Evolutionary conservation across 2,113 vertebrate species (phyloP).

Genomic region (Limnothrissa miodon): DNA sequence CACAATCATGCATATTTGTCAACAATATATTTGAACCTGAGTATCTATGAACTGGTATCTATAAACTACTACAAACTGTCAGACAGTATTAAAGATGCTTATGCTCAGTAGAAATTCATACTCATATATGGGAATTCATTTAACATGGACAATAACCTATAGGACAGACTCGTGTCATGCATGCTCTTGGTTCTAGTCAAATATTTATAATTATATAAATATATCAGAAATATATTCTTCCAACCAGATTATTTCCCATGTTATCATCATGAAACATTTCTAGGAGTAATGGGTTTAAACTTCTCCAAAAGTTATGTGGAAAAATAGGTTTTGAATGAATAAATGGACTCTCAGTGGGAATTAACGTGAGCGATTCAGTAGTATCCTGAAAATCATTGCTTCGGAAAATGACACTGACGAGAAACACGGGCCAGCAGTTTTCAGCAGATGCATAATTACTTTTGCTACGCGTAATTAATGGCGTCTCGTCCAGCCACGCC

Average conservation of each 20-base stretch:
- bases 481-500: conserved; percentile 38
- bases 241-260: background rate
- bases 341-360: background rate
- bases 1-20: background rate
- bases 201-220: background rate
- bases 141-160: no score
- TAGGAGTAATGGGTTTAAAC: no score
- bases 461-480: conserved; percentile 66
- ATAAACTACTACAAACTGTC: background rate
- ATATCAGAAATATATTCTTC: background rate
- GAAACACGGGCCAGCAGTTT: background rate
- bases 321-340: background rate
- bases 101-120: background rate
- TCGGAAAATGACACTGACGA: background rate
- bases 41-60: background rate
- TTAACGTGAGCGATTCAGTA: background rate
- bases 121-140: no score
- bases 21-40: background rate
- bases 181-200: background rate
- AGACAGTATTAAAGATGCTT: background rate
- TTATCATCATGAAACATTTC: background rate
- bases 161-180: background rate
- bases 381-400: background rate
- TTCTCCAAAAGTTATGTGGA: no score
- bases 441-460: conserved; percentile 61